A percentile compares a stretch with the other conserved stretches of the same genome.
These are phyloP conservation scores for Crotalus helleri DNA, from an alignment of 2,113 vertebrate species.

Conservation along the genomic window DNA sequence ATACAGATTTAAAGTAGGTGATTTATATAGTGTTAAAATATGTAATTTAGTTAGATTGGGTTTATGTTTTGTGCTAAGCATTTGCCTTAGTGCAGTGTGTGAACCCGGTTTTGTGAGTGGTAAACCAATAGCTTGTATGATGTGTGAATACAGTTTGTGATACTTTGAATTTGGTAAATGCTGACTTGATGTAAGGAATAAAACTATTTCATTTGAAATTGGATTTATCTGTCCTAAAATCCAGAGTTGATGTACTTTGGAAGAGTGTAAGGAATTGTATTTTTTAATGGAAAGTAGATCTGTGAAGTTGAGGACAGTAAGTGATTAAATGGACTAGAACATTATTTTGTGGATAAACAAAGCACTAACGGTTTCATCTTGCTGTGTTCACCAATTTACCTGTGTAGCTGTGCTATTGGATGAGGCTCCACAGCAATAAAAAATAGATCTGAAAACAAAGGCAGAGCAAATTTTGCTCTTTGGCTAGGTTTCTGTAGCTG, in stretches of 20 bases:
- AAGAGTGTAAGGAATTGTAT: not conserved
- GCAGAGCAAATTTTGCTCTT: conserved; percentile 53
- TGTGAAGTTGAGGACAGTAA: not conserved
- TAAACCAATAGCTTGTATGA: not conserved
- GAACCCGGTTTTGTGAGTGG: not conserved
- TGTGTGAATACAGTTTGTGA: not conserved
- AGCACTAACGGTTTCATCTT: not conserved
- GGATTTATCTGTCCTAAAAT: not conserved
- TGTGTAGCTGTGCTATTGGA: conserved; percentile 31
- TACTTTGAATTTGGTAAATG: not conserved
- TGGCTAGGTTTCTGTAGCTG: conserved; percentile 86
- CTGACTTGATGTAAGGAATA: not conserved
- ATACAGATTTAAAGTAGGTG: not conserved
- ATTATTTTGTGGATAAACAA: not conserved
- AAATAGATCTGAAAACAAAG: conserved; percentile 48
- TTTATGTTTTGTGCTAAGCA: not conserved
- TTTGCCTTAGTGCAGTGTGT: not conserved
- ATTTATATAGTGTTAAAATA: not conserved
- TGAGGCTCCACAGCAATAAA: not conserved
- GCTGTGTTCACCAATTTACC: not conserved
- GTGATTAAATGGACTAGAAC: not conserved
- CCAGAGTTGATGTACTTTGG: not conserved
- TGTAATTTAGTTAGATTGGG: not conserved
- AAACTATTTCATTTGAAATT: not conserved
- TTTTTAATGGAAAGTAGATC: not conserved